Base-by-base conservation (phyloP, 2,113 vertebrate species). In the Penelope pileata region DNA sequence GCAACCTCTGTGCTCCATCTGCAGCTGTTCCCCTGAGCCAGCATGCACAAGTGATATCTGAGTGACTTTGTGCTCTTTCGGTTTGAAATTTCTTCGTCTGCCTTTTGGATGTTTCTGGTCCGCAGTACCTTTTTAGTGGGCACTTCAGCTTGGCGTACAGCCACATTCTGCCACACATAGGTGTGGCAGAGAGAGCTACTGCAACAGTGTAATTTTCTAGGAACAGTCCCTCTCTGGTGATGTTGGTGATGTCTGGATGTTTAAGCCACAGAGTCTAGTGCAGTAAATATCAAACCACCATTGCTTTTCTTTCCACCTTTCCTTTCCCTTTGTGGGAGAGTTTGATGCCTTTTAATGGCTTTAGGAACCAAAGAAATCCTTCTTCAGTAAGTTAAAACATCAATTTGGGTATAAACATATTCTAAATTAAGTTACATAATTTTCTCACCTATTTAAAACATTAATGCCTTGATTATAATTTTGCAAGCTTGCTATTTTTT, bases 401-500 rank as follows among this genome's bases (percentile, higher is more conserved):
- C 87, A 88, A 48, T 93, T 90, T 90, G 68, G 75, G 90, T 69
- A 91, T 75, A 95, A 86, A 62, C 47, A 5, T 91, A 91, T 48
- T 90, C 63, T 72, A 93, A 97, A 97, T 97, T 91, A 88, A 92
- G 66, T 97, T 96, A 97, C 10, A 1, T 92, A 94, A 81, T 95
- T 97, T 98, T 96, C 86, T 95, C 97, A 97, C 96, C 95, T 97
- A 88, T 96, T 97, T 98, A 95, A 98, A 98, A 97, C 96, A 94
- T 97, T 96, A 96, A 96, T 96, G 96, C 76, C 68, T 96, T 97
- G 86, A 76, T 86, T 95, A 76, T 95, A 96, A 92, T 98, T 97
- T 97, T 98, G 97, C 96, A 98, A 97, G 96, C 97, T 98, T 98
- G 97, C 96, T 97, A 54, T 91, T 95, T 97, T 97, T 96, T 96